Conservation (phyloP, 2,888 invertebrate species). For the Allygus modestus region DNA sequence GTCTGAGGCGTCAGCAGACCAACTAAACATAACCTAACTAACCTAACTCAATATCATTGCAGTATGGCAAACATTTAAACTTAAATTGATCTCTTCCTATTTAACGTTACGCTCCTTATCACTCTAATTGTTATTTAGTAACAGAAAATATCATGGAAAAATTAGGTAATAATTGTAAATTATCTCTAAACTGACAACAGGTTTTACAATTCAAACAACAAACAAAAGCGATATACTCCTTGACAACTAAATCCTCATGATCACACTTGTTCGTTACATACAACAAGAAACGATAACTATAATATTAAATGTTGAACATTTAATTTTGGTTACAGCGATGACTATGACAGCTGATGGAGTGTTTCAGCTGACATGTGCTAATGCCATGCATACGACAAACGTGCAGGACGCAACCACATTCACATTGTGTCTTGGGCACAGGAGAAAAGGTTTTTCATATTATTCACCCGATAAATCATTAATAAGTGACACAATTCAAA, state of each 20-base stretch:
- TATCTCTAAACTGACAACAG: neutral
- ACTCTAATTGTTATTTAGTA: neutral
- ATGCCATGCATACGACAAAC: slow-evolving; percentile 30
- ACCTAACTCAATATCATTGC: slow-evolving; percentile 26
- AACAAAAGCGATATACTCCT: neutral
- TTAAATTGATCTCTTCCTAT: neutral
- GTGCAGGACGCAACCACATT: slow-evolving; percentile 15
- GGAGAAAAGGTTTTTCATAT: neutral
- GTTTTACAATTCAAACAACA: neutral
- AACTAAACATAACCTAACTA: slow-evolving; percentile 22
- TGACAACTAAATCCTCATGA: neutral
- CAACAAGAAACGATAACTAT: slow-evolving; percentile 13
- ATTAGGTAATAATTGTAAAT: neutral
- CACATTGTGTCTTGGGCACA: neutral
- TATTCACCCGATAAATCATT: neutral
- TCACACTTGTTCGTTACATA: neutral
- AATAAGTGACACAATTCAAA: too few relatives aligned
- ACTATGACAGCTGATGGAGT: neutral
- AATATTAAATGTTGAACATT: slow-evolving; percentile 15
- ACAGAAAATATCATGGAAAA: neutral
- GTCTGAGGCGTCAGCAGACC: neutral
- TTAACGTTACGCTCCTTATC: neutral
- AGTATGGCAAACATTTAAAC: slow-evolving; percentile 17
- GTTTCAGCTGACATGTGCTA: neutral
- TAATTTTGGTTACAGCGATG: slow-evolving; percentile 10